Base-by-base conservation (phyloP, 2,113 vertebrate species). In the Gadus chalcogrammus region DNA sequence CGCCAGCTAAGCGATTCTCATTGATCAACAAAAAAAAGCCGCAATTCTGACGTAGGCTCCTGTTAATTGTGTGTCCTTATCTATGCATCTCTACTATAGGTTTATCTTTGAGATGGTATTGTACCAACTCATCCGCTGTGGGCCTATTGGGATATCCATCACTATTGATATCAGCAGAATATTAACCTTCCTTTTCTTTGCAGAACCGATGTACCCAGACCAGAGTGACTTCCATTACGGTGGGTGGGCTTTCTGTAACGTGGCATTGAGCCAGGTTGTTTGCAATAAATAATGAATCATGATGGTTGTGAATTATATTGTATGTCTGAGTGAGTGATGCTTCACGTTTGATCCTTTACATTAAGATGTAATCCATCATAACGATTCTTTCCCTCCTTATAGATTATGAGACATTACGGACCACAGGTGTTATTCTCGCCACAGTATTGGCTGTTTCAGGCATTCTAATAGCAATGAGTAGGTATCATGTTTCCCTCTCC, bases 381-480 rank as follows among this genome's bases (percentile, higher is more conserved):
- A 16, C 69, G 22, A 61, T n/a, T 15, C 13, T 76, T 76, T 66
- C 79, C 3, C 65, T 65, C 62, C 31, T 68, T 83, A 35, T 82
- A 95, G 94, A 97, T 86, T 96, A 97, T 48, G 94, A 94, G 35
- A 94, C 94, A 0, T 74, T 97, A 78, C 84, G 93, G 80, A 94
- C 91, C 2, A 93, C 94, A 2, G 95, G 95, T n/a, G 86, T 97
- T 68, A 86, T 93, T 81, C 90, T 97, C 11, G 94, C 93, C 27
- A 87, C 92, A 53, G 59, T 96, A 69, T 91, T 97, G 94, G 96
- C 94, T 79, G 79, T 95, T 35, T 68, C 90, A 68, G 95, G 95
- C 65, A 96, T 97, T 85, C 73, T 96, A 79, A 94, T 95, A 79
- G 89, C 94, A 60, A 56, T 97, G 85, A 95, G 95, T 96, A 91